Evolutionary conservation across 2,888 invertebrate genomes (phyloP), one percentile per base, ranked within the genome.

Genomic region (Phortica magna): DNA sequence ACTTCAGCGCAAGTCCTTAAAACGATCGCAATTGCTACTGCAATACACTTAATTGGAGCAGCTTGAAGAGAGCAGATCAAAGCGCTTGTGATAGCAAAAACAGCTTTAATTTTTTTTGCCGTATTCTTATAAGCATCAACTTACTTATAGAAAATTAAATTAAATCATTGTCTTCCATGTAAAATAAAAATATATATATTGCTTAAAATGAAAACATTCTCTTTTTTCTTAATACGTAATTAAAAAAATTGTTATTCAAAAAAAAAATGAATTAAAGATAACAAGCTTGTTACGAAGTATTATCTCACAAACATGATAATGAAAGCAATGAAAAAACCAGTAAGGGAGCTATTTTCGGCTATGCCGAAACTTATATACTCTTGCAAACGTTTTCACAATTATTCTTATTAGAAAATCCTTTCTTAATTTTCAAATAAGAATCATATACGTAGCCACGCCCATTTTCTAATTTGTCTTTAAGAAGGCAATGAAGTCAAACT

Each of bases 61-160:
- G 17, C 5, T 17, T 17, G 22, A 19, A 7, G 17, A 22, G 19
- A 17, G 48, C 5, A 10, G 43, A 68, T 68, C 68, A 12, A 42
- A 43, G 68, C 68, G 68, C 19, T 19, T 68, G 68, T 68, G 68
- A 68, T 68, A 68, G 42, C n/a, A 68, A 65, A 55, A 41, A 48
- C 9, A 68, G 68, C 68, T 68, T 68, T 68, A 68, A 43, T 68
- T 68, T 61, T 61, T 64, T 64, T 68, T 41, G 12, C 41, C 19
- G 17, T 68, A 41, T 42, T 68, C 43, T 68, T 68, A 68, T 43
- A 68, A 68, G 39, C 17, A 19, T 19, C 17, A 17, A 9, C 2
- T n/a, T 59, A 19, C 22, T 14, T 17, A 19, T 19, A 19, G 5
- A 59, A 59, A 59, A 31, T 31, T 31, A n/a, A n/a, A n/a, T n/a